phyloP scores from a whole-genome alignment of 2,797 vertebrate genomes.

The Lagorchestes hirsutus region DNA sequence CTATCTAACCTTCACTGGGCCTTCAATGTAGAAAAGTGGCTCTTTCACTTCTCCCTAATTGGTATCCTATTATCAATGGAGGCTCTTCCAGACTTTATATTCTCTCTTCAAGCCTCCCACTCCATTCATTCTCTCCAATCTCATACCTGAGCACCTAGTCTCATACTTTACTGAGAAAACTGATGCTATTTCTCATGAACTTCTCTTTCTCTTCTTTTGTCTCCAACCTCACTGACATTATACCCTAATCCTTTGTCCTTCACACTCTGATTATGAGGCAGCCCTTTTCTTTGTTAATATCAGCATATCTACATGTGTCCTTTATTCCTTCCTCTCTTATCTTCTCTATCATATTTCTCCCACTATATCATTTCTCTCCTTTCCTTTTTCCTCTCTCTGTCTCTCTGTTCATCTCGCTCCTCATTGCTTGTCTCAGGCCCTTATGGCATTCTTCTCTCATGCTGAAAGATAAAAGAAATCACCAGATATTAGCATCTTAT shows the following conservation, averaged over 20 bases:
- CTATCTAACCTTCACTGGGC: not conserved
- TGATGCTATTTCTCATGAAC: not conserved
- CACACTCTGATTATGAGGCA: not conserved
- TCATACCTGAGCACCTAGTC: not conserved
- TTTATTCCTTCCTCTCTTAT: not conserved
- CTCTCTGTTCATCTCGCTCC: no score
- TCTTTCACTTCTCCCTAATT: not conserved
- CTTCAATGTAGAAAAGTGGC: not conserved
- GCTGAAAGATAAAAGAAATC: no score
- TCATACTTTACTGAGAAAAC: not conserved
- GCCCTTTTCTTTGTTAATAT: not conserved
- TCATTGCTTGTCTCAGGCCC: no score
- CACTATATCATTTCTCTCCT: no score
- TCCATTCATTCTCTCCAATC: not conserved
- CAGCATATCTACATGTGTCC: no score
- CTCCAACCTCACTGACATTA: not conserved
- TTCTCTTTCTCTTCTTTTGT: not conserved
- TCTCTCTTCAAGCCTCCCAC: not conserved
- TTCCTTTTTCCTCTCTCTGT: no score
- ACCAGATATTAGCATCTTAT: no score
- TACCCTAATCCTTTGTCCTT: not conserved
- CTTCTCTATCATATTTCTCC: not conserved
- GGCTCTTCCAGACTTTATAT: not conserved
- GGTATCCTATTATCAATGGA: not conserved
- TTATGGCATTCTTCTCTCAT: no score